These are phyloP conservation scores for Azorinus chamasolen DNA, from an alignment of 2,888 invertebrate genomes.

Conservation along the genomic window DNA sequence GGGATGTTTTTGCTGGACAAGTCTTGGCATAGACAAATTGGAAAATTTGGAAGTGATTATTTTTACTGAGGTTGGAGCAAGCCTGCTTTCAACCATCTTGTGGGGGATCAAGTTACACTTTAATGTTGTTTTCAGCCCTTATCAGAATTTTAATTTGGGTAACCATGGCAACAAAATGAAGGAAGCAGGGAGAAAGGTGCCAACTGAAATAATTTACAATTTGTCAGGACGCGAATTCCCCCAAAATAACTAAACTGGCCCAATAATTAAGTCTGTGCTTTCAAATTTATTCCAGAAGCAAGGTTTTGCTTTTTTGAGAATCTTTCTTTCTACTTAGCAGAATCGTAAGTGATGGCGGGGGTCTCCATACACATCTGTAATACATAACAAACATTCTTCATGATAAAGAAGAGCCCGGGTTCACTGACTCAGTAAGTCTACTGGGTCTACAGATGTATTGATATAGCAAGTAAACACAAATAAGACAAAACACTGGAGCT, in stretches of 20 bases:
- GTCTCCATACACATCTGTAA: too few relatives aligned
- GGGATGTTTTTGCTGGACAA: too few relatives aligned
- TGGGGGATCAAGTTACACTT: slow-evolving; percentile 66
- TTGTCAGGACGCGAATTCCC: slow-evolving; percentile 45
- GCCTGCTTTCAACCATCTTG: background rate
- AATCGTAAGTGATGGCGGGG: too few relatives aligned
- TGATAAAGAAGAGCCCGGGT: too few relatives aligned
- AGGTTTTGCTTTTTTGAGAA: background rate
- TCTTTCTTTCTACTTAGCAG: too few relatives aligned
- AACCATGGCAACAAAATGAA: slow-evolving; percentile 73
- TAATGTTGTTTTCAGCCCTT: slow-evolving; percentile 76
- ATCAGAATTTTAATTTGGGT: slow-evolving; percentile 79
- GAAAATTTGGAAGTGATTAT: slow-evolving; percentile 30
- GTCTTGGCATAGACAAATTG: slow-evolving; percentile 36
- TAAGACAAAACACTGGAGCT: too few relatives aligned
- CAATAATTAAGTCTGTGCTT: slow-evolving; percentile 36
- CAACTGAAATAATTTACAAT: slow-evolving; percentile 67
- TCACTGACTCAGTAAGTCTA: too few relatives aligned
- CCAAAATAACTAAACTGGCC: slow-evolving; percentile 22
- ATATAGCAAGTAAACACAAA: too few relatives aligned
- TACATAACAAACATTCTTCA: too few relatives aligned
- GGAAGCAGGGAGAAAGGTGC: slow-evolving; percentile 62
- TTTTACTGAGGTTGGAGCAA: slow-evolving; percentile 23
- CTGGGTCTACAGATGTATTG: too few relatives aligned
- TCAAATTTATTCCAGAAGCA: slow-evolving; percentile 24